Conservation (phyloP, 2,888 invertebrate genomes). For the Sminthurides aquaticus region DNA sequence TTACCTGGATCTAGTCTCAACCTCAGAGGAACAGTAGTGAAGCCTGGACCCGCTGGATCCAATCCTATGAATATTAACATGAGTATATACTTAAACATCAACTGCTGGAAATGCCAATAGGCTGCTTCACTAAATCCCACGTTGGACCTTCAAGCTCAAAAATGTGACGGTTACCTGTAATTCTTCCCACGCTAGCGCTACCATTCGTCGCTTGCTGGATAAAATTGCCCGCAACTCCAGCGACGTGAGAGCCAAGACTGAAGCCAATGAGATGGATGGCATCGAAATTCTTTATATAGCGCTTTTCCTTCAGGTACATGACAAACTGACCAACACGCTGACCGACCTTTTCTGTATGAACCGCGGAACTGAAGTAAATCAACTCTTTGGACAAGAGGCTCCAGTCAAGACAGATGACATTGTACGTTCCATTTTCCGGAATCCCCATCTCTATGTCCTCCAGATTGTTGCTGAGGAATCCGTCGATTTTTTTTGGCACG, state of each 20-base stretch:
- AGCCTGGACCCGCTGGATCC: constrained; percentile 37
- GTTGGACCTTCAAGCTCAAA: too few species aligned
- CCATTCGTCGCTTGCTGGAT: constrained; percentile 26
- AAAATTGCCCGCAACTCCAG: constrained; percentile 32
- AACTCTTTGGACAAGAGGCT: constrained; percentile 35
- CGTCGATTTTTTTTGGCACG: background rate
- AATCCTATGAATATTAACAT: constrained; percentile 17
- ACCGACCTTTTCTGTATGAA: constrained; percentile 39
- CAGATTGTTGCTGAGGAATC: background rate
- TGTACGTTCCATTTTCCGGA: constrained; percentile 27
- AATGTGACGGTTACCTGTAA: constrained; percentile 24
- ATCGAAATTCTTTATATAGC: constrained; percentile 30
- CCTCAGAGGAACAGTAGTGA: constrained; percentile 27
- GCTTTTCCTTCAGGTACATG: constrained; percentile 29
- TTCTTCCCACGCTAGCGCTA: constrained; percentile 30
- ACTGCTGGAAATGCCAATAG: too few species aligned
- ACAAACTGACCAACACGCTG: constrained; percentile 38
- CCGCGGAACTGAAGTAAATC: constrained; percentile 39
- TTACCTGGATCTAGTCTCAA: constrained; percentile 51
- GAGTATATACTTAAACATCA: too few species aligned
- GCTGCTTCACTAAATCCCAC: too few species aligned
- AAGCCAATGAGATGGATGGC: constrained; percentile 37
- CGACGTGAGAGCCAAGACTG: constrained; percentile 30
- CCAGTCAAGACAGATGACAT: constrained; percentile 40
- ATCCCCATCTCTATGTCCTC: background rate